phyloP scores from a whole-genome alignment of 2,888 invertebrate species.

The Cerastis leucographa region DNA sequence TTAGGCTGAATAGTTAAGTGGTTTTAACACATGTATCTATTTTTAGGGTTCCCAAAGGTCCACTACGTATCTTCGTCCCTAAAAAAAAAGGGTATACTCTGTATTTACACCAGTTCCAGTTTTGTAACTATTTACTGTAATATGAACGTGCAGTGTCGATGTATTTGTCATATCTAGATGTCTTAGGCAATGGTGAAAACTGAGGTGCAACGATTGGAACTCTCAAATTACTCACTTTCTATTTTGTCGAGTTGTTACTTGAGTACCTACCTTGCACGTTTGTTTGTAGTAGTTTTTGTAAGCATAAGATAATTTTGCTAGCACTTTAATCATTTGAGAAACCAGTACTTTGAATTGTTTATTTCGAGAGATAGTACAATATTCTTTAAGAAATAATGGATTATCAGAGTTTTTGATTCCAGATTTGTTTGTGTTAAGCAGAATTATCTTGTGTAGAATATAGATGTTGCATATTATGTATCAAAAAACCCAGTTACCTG shows the following conservation, averaged over 20 bases:
- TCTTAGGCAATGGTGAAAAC: constrained; percentile 18
- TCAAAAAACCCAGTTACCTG: constrained; percentile 31
- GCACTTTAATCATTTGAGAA: constrained; percentile 30
- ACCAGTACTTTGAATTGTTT: constrained; percentile 21
- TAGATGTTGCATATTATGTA: background rate
- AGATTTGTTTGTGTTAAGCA: constrained; percentile 32
- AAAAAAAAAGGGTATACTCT: constrained; percentile 9
- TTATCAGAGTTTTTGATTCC: constrained; percentile 21
- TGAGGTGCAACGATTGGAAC: constrained; percentile 21
- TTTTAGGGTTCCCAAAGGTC: constrained; percentile 46
- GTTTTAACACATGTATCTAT: constrained; percentile 44
- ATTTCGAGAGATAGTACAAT: constrained; percentile 46
- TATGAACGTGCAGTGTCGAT: constrained; percentile 11
- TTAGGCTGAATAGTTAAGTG: constrained; percentile 60
- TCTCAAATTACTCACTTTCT: constrained; percentile 29
- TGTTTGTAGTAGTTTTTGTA: background rate
- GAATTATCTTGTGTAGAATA: constrained; percentile 33
- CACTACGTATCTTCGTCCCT: constrained; percentile 47
- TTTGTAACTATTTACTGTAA: constrained; percentile 46
- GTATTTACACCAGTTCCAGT: constrained; percentile 24
- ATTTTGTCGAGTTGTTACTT: background rate
- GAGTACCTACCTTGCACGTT: constrained; percentile 27
- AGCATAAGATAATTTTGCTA: constrained; percentile 38
- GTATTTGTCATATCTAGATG: constrained; percentile 22
- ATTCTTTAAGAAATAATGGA: constrained; percentile 46